These are phyloP conservation scores for Rhogogaster chlorosoma DNA, from an alignment of 2,888 invertebrate species.

Conservation along the genomic window DNA sequence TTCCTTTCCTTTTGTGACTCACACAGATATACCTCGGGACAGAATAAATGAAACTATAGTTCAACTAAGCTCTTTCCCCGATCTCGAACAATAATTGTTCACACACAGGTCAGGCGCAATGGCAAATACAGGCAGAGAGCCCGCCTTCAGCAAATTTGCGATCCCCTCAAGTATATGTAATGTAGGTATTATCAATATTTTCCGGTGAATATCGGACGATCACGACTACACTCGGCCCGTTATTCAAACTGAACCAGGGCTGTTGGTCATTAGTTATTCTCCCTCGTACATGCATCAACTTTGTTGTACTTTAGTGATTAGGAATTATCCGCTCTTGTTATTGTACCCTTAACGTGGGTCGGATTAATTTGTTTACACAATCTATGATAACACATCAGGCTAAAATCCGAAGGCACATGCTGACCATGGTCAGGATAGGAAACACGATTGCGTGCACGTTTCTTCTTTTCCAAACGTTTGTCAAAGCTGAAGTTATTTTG, in stretches of 20 bases:
- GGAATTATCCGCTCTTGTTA: background rate
- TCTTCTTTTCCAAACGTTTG: background rate
- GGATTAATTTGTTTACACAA: background rate
- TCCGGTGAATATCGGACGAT: background rate
- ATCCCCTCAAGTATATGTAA: background rate
- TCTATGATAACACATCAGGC: background rate
- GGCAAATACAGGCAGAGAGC: background rate
- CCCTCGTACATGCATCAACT: background rate
- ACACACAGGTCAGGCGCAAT: background rate
- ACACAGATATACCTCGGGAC: background rate
- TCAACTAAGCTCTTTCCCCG: background rate
- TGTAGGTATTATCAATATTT: conserved; percentile 1
- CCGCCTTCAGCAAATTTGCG: background rate
- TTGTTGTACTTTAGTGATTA: background rate
- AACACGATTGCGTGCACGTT: background rate
- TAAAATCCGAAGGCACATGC: background rate
- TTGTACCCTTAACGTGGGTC: background rate
- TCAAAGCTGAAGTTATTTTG: background rate
- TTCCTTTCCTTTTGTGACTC: conserved; percentile 1
- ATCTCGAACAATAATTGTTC: background rate
- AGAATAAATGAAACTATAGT: conserved; percentile 4
- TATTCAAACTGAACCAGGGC: background rate
- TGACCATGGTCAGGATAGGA: background rate
- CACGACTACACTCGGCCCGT: background rate
- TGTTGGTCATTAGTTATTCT: background rate